Evolutionary conservation across 2,797 vertebrate genomes (phyloP), one percentile per base, ranked within the genome.

Genomic region (Karalla daura): DNA sequence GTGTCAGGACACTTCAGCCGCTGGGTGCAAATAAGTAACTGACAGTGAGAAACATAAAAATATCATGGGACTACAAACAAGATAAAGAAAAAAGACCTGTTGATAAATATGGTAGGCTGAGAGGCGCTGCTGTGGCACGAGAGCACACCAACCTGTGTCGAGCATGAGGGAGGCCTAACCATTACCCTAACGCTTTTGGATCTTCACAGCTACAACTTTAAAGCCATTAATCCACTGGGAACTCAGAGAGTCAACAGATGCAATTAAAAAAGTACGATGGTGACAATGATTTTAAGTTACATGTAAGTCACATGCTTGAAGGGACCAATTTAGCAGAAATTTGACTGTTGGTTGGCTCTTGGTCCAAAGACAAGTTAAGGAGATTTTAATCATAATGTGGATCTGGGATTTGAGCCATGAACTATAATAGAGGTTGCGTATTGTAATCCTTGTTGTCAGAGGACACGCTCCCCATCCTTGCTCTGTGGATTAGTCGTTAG

Each of bases 401-500:
- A 32, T 5, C 47, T 25, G 15, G 53, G 13, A 52, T 54, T 32
- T 27, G 9, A 51, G 44, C 58, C 59, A 73, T 14, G 11, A 39
- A 4, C n/a, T 18, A 39, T 21, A 39, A 33, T 15, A 28, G 13
- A 33, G 5, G 30, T 52, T 25, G 24, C 39, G 65, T 58, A 40
- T 39, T 60, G 18, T 51, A 41, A 63, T 69, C 15, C 14, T 45
- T 14, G 21, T n/a, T 35, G 28, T 61, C 18, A 63, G 17, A 39
- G 53, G 12, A 68, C 5, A 40, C 18, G 23, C 18, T 44, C n/a
- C 25, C 5, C 51, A 10, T 21, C 36, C 70, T 13, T 41, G 33
- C 28, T 50, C 54, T 66, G 35, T 63, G 43, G 25, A 53, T n/a
- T 25, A 11, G 23, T 63, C 37, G 60, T 70, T 24, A 70, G 33